Base-by-base conservation (phyloP, 2,113 vertebrate species). In the Shinisaurus crocodilurus region DNA sequence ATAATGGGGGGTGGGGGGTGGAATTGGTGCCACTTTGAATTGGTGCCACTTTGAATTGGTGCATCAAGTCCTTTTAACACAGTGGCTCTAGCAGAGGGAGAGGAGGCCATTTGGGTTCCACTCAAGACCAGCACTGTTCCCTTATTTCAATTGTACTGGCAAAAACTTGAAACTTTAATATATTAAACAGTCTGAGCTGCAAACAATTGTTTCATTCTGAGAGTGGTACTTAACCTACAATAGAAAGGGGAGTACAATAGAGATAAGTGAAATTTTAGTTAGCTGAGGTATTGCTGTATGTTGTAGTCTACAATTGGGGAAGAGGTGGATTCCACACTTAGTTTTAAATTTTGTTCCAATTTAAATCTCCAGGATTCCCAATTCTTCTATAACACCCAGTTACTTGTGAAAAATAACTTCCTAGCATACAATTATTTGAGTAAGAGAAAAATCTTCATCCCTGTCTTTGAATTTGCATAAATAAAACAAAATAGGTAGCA, bases 231-330 rank as follows among this genome's bases (percentile, higher is more conserved):
- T 25, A 37, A 29, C 0, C 86, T 95, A 72, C 0, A 0, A 77
- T 80, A 94, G 93, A 94, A 95, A 88, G 91, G 84, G 91, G 72
- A 86, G 86, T 90, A 81, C 81, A 92, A 74, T 88, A 82, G 37
- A 77, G 89, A 94, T 69, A 89, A 54, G 76, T 57, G 87, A 94
- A 90, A n/a, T 72, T 95, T 95, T 95, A 80, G 93, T 96, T 94
- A 85, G 86, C 74, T 9, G 2, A 40, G 69, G 29, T 93, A 50
- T 9, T 93, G 79, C 88, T 95, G 43, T 91, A 92, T n/a, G 88
- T 90, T 89, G 86, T 54, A 27, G 13, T 77, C 54, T 77, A 27
- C 85, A 91, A 90, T 95, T 85, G 85, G 81, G 85, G 92, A 87
- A 77, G 76, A 85, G 84, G 82, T 85, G 50, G 45, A 88, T 85